Percentiles rank a stretch among this genome's conserved stretches.
phyloP scores from a whole-genome alignment of 2,888 invertebrate genomes.

The Liopterus haemorrhoidalis region DNA sequence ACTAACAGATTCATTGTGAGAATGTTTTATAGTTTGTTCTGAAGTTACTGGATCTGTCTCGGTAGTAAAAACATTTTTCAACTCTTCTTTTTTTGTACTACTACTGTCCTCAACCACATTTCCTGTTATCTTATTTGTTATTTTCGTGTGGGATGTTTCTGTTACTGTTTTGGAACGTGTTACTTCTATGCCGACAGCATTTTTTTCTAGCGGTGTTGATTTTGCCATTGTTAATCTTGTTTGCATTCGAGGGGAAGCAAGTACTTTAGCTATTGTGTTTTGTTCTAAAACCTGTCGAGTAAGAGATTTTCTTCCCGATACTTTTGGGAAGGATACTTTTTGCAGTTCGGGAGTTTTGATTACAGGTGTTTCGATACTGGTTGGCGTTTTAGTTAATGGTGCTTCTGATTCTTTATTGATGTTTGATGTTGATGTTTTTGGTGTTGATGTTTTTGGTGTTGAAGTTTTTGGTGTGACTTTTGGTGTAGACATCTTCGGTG shows the following conservation, averaged over 20 bases:
- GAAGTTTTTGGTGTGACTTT: neutral
- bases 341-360: constrained; percentile 1
- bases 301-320: constrained; percentile 10
- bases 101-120: constrained; percentile 8
- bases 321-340: constrained; percentile 7
- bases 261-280: constrained; percentile 9
- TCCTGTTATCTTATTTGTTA: constrained; percentile 7
- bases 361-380: neutral
- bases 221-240: constrained; percentile 6
- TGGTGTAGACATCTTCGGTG: neutral
- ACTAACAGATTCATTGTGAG: constrained; percentile 11
- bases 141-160: constrained; percentile 7
- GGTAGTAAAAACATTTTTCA: constrained; percentile 9
- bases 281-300: constrained; percentile 17
- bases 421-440: neutral
- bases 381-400: neutral
- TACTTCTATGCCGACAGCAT: constrained; percentile 12
- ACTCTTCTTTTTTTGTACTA: constrained; percentile 4
- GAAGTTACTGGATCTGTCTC: constrained; percentile 2
- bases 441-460: neutral
- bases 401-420: neutral
- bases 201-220: neutral
- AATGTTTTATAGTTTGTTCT: constrained; percentile 13
- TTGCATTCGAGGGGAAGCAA: constrained; percentile 4
- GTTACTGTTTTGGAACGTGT: constrained; percentile 17